Evolutionary conservation across 2,888 invertebrate genomes (phyloP), one percentile per base, ranked within the genome.

Genomic region (Cryptocheilus praepositus): DNA sequence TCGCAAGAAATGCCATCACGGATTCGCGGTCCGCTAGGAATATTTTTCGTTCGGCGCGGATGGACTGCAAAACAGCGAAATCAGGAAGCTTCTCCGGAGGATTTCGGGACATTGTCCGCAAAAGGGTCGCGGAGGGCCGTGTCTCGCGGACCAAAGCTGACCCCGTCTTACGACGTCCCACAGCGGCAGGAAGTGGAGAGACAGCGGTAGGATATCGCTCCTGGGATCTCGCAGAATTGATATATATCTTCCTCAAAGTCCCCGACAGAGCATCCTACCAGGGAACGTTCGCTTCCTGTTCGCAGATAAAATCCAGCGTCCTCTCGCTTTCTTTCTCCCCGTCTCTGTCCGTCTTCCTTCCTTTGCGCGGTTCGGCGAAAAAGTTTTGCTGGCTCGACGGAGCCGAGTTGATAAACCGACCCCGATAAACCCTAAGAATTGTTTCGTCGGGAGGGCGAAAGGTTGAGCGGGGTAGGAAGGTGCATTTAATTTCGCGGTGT

Each of bases 221-320:
- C 68, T 64, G 66, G 71, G 77, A 77, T 79, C 74, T 73, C 53
- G 36, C 61, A 53, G 73, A 80, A 82, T 81, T 80, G 82, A 82
- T 82, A 81, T 79, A 59, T 63, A 75, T 80, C 72, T 77, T 73
- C 62, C 68, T 76, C 71, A 70, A 74, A 71, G 72, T 77, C 70
- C 68, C 65, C 63, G 53, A 70, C 67, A 64, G 62, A 7, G 7
- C 57, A 49, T 67, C 55, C 51, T 59, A 46, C 46, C 58, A 66
- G 68, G 61, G 65, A 63, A 36, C 62, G 67, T 55, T 59, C 61
- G 61, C 55, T 70, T 70, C 64, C 57, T 70, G 45, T 58, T 61
- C 51, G 49, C 63, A 61, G 58, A 71, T 69, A 71, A 67, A 75
- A 67, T 53, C 51, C 61, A 63, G 64, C 63, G 22, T 67, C 49